A percentile compares a stretch with the other conserved stretches of the same genome.
These are phyloP conservation scores for Bambusicola thoracicus DNA, from an alignment of 2,113 vertebrate genomes.

Conservation along the genomic window DNA sequence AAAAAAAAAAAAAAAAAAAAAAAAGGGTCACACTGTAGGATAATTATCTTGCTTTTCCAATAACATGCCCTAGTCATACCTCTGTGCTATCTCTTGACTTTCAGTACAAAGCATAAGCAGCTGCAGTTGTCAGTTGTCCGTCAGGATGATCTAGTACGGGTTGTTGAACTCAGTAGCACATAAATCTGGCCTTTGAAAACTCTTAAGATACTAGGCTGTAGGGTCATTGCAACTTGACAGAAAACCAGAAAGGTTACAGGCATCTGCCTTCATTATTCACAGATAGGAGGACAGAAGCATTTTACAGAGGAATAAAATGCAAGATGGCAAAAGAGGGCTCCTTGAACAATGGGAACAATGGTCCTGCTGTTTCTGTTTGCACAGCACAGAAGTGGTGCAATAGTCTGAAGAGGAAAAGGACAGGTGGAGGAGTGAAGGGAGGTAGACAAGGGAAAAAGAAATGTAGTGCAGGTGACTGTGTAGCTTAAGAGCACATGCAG, in stretches of 20 bases:
- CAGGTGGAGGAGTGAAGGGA: fast-evolving
- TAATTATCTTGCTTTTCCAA: constrained; percentile 50
- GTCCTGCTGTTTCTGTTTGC: not conserved
- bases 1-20: constrained; percentile 19
- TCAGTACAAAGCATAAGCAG: not conserved
- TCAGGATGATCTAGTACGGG: not conserved
- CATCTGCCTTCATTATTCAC: not conserved
- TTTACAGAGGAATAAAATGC: not conserved
- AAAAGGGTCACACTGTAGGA: constrained; percentile 46
- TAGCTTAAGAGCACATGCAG: not conserved
- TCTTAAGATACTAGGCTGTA: not conserved
- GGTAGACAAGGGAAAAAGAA: not conserved
- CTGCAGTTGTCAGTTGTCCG: not conserved
- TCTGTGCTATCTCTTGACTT: not conserved
- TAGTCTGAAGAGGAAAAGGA: not conserved
- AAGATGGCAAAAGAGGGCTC: not conserved
- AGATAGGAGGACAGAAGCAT: not conserved
- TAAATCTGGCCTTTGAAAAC: not conserved
- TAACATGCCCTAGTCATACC: not conserved
- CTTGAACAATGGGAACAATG: not conserved
- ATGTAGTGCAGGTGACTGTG: fast-evolving
- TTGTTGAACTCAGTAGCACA: not conserved
- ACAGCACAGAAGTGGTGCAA: not conserved
- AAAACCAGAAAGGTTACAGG: not conserved
- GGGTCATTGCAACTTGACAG: not conserved